Base-by-base conservation (phyloP, 2,797 vertebrate species). In the Fistularia tabacaria region DNA sequence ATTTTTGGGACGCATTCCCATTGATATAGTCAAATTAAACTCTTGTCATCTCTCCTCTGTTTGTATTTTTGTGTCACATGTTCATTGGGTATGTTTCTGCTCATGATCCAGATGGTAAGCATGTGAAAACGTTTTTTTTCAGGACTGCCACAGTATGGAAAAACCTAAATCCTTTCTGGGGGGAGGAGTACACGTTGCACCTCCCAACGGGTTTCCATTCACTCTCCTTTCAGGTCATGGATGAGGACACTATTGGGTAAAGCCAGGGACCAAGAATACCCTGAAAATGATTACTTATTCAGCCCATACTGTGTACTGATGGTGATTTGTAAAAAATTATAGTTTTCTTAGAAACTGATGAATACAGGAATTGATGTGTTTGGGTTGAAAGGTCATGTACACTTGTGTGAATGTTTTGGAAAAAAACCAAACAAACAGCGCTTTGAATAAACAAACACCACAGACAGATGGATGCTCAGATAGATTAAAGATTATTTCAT, bases 81-180 rank as follows among this genome's bases (percentile, higher is more conserved):
- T 25, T n/a, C 6, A 9, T 7, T 9, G 10, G 48, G 13, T 3
- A 38, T 36, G 4, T 9, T 13, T 51, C 25, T 51, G 8, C 39
- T 1, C 42, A 9, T 48, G 4, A 6, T 47, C 14, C 54, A n/a
- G 6, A 46, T 14, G 40, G n/a, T 10, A 49, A 53, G 36, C 47
- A 46, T 44, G 37, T 52, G 12, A 12, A 59, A 25, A 66, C 25
- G 0, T 66, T 40, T 54, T 9, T 57, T 68, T 84, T 38, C 75
- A 97, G 96, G 83, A 95, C 94, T 0, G 93, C 94, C 1, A 96
- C 93, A 0, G 86, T 96, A 40, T 97, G 96, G 94, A 92, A 91
- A 78, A 94, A 92, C 76, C 89, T 95, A 47, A 95, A 91, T 59
- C 94, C 94, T 6, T 97, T 97, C 76, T 97, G 95, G 94, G 95